Base-by-base conservation (phyloP, 2,888 invertebrate genomes). In the Dione vanillae region DNA sequence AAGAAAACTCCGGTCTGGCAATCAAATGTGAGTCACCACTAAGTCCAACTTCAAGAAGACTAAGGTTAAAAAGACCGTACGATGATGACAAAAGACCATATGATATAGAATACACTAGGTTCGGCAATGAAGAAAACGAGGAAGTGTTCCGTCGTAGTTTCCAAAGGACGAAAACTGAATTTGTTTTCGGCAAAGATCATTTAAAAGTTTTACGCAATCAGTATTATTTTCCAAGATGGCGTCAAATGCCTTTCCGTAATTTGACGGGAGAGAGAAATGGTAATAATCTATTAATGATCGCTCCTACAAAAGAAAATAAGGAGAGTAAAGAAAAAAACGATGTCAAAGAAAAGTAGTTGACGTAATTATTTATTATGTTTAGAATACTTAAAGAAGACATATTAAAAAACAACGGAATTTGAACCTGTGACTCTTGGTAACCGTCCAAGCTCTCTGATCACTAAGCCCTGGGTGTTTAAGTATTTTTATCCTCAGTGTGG, bases 221-320 rank as follows among this genome's bases (percentile, higher is more conserved):
- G 79, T 93, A 88, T 75, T 90, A 86, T 66, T 87, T 90, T n/a
- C 82, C 88, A 9, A 85, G 87, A 74, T 92, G 92, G 87, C 84
- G 92, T 1, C 89, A 91, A 58, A 88, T 95, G 20, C 92, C 93
- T 1, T 88, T 92, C 47, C 85, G 92, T 52, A 92, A 89, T 69
- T 75, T 93, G 67, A 86, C 85, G 0, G 80, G 79, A 69, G 95
- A 96, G 77, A 90, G 94, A 37, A 95, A 95, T 78, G 95, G 95
- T 0, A 96, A 95, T 79, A 95, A 95, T 79, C 80, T 96, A 71
- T 78, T 96, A 70, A 96, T 96, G 95, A 96, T 96, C 12, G 95
- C 95, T 0, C 95, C 96, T 0, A 90, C 83, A 0, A 88, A 83
- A 7, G 87, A 88, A 12, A 80, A 81, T 27, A 76, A 77, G 27